A percentile compares a stretch with the other conserved stretches of the same genome.
Conservation (phyloP, 2,797 vertebrate species). For the Limosa lapponica region DNA sequence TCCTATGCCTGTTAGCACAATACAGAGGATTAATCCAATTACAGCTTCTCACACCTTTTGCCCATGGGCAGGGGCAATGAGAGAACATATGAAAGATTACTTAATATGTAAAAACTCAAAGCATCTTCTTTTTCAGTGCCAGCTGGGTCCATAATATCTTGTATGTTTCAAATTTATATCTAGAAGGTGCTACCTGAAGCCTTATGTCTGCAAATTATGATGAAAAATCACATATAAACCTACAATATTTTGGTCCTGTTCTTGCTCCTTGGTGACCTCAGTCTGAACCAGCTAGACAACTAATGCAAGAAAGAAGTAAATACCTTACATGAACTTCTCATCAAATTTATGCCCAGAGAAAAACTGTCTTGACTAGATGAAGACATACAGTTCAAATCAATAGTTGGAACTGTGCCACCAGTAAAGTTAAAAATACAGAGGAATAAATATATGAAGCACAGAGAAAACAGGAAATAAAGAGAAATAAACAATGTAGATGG, state of each 20-base stretch:
- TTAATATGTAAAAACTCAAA: not conserved
- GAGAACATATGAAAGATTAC: not conserved
- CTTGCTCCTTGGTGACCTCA: not conserved
- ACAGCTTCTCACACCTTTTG: not conserved
- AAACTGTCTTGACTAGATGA: not conserved
- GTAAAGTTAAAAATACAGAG: not conserved
- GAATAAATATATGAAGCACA: not conserved
- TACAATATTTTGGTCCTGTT: not conserved
- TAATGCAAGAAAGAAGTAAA: not conserved
- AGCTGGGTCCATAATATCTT: not conserved
- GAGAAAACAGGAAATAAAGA: not conserved
- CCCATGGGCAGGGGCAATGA: not conserved
- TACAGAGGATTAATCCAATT: not conserved
- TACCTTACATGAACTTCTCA: not conserved
- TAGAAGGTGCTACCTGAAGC: not conserved
- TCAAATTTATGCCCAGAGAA: not conserved
- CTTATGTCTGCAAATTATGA: not conserved
- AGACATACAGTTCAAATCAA: not conserved
- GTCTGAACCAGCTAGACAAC: not conserved
- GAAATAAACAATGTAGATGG: not conserved
- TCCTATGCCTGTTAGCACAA: not conserved
- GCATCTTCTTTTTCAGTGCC: not conserved
- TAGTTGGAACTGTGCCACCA: not conserved
- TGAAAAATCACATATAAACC: not conserved
- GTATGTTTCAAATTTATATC: not conserved